Evolutionary conservation across 2,113 vertebrate genomes (phyloP).

Genomic region (Stigmatopora argus): DNA sequence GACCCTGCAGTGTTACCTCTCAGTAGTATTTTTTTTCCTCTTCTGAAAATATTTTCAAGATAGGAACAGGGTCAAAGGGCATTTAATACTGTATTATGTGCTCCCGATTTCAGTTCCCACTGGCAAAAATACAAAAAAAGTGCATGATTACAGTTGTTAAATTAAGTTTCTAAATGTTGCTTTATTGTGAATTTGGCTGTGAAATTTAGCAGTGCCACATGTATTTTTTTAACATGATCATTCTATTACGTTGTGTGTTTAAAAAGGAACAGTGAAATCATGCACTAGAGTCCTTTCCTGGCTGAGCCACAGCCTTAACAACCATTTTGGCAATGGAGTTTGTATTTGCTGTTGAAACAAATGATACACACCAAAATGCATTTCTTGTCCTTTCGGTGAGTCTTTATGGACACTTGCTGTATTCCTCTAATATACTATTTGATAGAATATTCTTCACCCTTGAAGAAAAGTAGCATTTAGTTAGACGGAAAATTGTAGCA

Average conservation of each 20-base stretch:
- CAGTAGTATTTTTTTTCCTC: not conserved
- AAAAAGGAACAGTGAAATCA: constrained; percentile 14
- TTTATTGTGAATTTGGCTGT: constrained; percentile 6
- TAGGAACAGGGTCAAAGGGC: constrained; percentile 10
- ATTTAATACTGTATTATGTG: constrained; percentile 10
- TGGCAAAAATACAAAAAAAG: too few species aligned
- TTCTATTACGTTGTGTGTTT: not conserved
- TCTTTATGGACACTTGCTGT: constrained; percentile 6
- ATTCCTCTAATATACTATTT: constrained; percentile 21
- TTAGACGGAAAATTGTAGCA: constrained; percentile 31
- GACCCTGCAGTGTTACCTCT: constrained; percentile 44
- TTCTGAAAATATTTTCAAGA: not conserved
- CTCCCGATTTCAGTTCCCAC: too few species aligned
- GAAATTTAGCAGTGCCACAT: not conserved
- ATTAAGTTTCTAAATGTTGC: not conserved
- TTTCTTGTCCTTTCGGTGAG: constrained; percentile 1
- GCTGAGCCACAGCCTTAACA: constrained; percentile 51
- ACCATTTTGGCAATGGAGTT: constrained; percentile 63
- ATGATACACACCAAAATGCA: not conserved
- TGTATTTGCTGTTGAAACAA: constrained; percentile 58
- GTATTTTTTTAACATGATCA: not conserved
- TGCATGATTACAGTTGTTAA: too few species aligned
- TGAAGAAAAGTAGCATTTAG: constrained; percentile 50
- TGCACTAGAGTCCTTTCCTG: constrained; percentile 44
- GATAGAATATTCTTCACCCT: constrained; percentile 40